Evolutionary conservation across 2,888 invertebrate genomes (phyloP), one percentile per base, ranked within the genome.

Genomic region (Spilosoma lubricipeda): DNA sequence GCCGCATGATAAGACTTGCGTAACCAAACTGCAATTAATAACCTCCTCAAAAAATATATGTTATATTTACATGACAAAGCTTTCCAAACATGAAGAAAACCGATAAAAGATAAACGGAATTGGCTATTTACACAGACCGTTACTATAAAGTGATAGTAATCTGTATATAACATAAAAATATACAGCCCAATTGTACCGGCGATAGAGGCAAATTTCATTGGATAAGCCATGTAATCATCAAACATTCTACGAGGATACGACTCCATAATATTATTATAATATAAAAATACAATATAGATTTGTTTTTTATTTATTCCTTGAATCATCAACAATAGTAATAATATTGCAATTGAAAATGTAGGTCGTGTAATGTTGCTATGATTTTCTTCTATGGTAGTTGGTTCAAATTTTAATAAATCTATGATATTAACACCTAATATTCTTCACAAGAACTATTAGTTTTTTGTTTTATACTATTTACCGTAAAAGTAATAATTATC

Each of bases 151-250:
- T 79, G 85, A 84, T 84, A 80, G 86, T 86, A 83, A 93, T 92
- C 90, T 85, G 80, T 69, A 52, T 77, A 88, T 86, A 81, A 88
- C 90, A 91, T 92, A 91, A 92, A 92, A 93, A 90, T 88, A 87
- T 88, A 92, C 88, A 87, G 80, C 88, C 74, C 80, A 77, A 73
- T 91, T 89, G 87, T 87, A 87, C 85, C 80, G 77, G 78, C 87
- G 89, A 89, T 91, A 88, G 84, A 87, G 86, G 73, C 23, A 70
- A 59, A 68, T 56, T 69, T 52, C 48, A 23, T 48, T 45, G 20
- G 64, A 33, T 42, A 63, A 65, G 64, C 64, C 23, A 11, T 45
- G 68, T 70, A 72, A 82, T 77, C 68, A 80, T 77, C 67, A 65
- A 66, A 69, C 20, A 30, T 63, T 30, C 30, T 18, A 18, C 18